Evolutionary conservation across 2,113 vertebrate species (phyloP), one percentile per base, ranked within the genome.

Genomic region (Proteles cristata): DNA sequence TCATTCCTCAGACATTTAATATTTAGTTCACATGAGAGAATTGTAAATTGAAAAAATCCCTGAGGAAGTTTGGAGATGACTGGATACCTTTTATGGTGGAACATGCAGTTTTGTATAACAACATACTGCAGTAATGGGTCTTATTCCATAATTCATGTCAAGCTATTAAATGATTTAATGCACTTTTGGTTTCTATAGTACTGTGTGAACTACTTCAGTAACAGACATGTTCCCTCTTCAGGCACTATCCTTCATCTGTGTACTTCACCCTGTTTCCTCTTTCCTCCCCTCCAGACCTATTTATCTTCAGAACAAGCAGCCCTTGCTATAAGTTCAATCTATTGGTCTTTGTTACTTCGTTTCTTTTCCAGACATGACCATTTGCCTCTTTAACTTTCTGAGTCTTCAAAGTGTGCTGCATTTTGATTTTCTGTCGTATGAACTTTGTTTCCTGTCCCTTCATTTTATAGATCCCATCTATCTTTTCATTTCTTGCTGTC

Each of bases 111-210:
- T 97, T 97, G 93, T 89, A 43, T 68, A 96, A 88, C 43, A 92
- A 66, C 84, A 94, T 33, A 65, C 17, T 7, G n/a, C 16, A 19
- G 48, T 90, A 90, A 85, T 86, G 39, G 81, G 7, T 53, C 86
- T 88, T 84, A 35, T 58, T 97, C 58, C 71, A 74, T 89, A 88
- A 94, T 96, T 96, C 88, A 95, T 88, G 84, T 43, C 35, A n/a
- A 58, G 39, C 65, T 74, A 88, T 85, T 89, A 95, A 95, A 73
- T 96, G 94, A 95, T 97, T 96, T 90, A 93, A 91, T 86, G 45
- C 33, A n/a, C 82, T 91, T 87, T 71, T 39, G 45, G 10, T 28
- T 97, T 95, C 76, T 88, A 86, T n/a, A 77, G 76, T n/a, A 50
- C 63, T 53, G 50, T 83, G 63, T 83, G 63, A 87, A 69, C 88